Percentiles rank a stretch among this genome's conserved stretches.
Conservation (phyloP, 2,888 invertebrate species). For the Athetis lepigone region DNA sequence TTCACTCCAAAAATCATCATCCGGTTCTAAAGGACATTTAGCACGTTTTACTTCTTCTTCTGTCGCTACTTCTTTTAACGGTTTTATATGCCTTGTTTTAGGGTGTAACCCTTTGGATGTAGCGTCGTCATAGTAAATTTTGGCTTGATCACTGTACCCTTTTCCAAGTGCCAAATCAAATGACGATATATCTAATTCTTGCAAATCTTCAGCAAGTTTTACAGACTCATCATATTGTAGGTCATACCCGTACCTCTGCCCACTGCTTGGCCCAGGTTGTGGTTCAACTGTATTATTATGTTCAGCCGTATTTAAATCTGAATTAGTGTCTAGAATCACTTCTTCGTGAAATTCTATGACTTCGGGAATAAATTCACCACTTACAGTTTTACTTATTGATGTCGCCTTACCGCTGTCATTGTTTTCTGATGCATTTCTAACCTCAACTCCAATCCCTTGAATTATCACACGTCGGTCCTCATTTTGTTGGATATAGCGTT, state of each 20-base stretch:
- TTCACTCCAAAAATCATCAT: neutral
- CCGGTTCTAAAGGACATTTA: neutral
- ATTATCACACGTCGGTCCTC: neutral
- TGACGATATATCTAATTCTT: neutral
- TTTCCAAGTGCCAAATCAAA: neutral
- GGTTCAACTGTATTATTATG: neutral
- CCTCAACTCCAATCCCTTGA: neutral
- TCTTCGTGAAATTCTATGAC: neutral
- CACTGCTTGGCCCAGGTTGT: neutral
- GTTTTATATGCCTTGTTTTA: neutral
- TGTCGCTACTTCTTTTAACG: neutral
- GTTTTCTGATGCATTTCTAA: neutral
- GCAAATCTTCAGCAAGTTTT: neutral
- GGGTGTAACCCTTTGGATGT: neutral
- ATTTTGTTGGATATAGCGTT: neutral
- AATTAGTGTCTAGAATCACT: neutral
- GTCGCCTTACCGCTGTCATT: neutral
- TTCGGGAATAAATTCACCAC: neutral
- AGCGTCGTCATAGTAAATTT: neutral
- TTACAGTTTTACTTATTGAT: neutral
- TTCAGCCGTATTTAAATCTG: neutral
- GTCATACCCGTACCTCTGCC: neutral
- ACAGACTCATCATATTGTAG: neutral
- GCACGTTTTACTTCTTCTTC: neutral
- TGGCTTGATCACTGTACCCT: neutral